Evolutionary conservation across 1,140 invertebrate species (phyloP).

Genomic region (Plectrocnemia conspersa): DNA sequence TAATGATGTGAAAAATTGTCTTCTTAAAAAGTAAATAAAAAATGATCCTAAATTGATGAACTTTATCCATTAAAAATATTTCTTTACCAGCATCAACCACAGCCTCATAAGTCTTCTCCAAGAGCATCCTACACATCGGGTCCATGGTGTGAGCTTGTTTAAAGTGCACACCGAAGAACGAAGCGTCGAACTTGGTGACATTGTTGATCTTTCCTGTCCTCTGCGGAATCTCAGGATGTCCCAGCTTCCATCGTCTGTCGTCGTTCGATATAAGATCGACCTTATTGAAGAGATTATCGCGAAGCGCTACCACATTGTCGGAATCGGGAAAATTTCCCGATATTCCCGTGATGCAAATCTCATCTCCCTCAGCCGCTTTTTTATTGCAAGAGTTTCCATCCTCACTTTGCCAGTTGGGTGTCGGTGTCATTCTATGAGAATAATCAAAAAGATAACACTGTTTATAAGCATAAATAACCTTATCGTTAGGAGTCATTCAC

Average conservation of each 20-base stretch:
- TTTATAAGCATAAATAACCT: too few relatives aligned
- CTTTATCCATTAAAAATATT: too few relatives aligned
- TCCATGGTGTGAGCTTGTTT: constrained; percentile 85
- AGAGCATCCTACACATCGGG: constrained; percentile 77
- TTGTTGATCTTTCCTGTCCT: constrained; percentile 76
- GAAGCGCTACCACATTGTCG: constrained; percentile 70
- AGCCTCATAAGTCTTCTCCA: constrained; percentile 83
- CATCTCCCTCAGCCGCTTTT: constrained; percentile 50
- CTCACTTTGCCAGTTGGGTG: not conserved
- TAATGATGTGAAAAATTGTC: too few relatives aligned
- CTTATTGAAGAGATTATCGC: constrained; percentile 74
- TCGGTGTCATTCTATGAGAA: constrained; percentile 4
- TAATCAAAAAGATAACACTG: too few relatives aligned
- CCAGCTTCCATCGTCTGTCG: constrained; percentile 66
- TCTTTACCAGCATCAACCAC: constrained; percentile 84
- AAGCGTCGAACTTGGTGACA: constrained; percentile 75
- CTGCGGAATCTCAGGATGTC: constrained; percentile 65
- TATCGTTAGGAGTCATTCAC: too few relatives aligned
- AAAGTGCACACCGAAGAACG: constrained; percentile 76
- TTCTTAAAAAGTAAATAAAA: too few relatives aligned
- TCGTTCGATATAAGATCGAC: constrained; percentile 79
- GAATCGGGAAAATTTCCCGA: constrained; percentile 85
- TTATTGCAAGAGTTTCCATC: not conserved
- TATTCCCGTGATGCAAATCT: constrained; percentile 74
- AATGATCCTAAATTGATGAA: too few relatives aligned